Base-by-base conservation (phyloP, 2,888 invertebrate species). In the Myopa testacea region DNA sequence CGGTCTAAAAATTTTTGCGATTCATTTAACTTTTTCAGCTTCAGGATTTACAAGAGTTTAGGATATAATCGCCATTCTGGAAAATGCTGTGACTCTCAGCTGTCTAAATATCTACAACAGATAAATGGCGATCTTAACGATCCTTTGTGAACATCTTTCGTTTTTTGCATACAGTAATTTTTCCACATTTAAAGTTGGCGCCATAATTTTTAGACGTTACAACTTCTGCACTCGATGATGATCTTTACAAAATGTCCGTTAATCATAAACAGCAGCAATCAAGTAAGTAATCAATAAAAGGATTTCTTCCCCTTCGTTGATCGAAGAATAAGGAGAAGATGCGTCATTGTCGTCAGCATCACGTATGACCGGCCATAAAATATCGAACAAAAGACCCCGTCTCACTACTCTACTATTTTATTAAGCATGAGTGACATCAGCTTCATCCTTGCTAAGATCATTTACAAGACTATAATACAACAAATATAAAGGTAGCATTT, bases 121-220 rank as follows among this genome's bases (percentile, higher is more conserved):
- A 6, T 19, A 60, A 60, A 1, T 19, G 1, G n/a, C 62, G 62
- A 62, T 26, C 34, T 19, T 34, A 7, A 12, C 19, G 26, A 34
- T 26, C n/a, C 10, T 45, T 45, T 45, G 16, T 8, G 16, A 58
- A 40, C 58, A 58, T 60, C 71, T 71, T 70, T 50, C 58, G 26
- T 52, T 40, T 26, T 55, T 52, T 26, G 26, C 70, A 5, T 55
- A 12, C 16, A n/a, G 4, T 10, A 8, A 50, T 19, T 69, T 67
- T 38, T 38, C 65, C 19, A 4, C 70, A 55, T 55, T 71, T 19
- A 52, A 37, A 71, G 34, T 71, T 71, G 71, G 71, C 71, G 71
- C 71, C 60, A 58, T 34, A 55, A 55, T 38, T 58, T 38, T 7
- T 40, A n/a, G 58, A 71, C 71, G 40, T 71, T 60, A 60, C 60